Evolutionary conservation across 2,888 invertebrate species (phyloP).

Genomic region (Scaptomyza flava): DNA sequence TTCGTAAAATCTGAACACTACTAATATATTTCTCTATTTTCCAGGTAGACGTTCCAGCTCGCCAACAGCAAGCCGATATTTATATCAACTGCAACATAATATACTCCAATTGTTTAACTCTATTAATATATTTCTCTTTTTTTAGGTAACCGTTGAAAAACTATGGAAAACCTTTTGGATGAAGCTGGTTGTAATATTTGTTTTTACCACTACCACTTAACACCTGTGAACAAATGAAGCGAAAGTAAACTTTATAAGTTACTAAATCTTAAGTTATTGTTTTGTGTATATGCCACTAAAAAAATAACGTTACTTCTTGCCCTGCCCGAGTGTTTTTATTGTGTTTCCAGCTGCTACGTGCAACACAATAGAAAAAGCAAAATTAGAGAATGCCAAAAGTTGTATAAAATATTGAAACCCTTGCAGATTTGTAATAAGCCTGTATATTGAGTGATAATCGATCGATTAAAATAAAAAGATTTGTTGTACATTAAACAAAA

Average conservation of each 20-base stretch:
- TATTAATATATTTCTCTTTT: constrained; percentile 73
- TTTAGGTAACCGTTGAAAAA: constrained; percentile 22
- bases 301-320: constrained; percentile 40
- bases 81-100: neutral
- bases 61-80: constrained; percentile 1
- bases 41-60: constrained; percentile 53
- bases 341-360: constrained; percentile 44
- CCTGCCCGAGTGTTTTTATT: constrained; percentile 41
- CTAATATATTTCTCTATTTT: constrained; percentile 80
- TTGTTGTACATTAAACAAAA: too few relatives aligned
- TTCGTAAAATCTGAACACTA: constrained; percentile 32
- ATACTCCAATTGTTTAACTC: constrained; percentile 6
- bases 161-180: constrained; percentile 11
- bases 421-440: constrained; percentile 25
- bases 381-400: constrained; percentile 29
- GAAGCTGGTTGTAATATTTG: constrained; percentile 10
- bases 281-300: constrained; percentile 63
- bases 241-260: constrained; percentile 53
- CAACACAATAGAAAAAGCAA: constrained; percentile 20
- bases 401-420: constrained; percentile 14
- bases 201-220: constrained; percentile 1
- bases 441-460: neutral
- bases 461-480: neutral
- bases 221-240: constrained; percentile 10
- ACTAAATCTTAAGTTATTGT: constrained; percentile 58